These are phyloP conservation scores for Tuta absoluta DNA, from an alignment of 2,888 invertebrate species.

Conservation along the genomic window DNA sequence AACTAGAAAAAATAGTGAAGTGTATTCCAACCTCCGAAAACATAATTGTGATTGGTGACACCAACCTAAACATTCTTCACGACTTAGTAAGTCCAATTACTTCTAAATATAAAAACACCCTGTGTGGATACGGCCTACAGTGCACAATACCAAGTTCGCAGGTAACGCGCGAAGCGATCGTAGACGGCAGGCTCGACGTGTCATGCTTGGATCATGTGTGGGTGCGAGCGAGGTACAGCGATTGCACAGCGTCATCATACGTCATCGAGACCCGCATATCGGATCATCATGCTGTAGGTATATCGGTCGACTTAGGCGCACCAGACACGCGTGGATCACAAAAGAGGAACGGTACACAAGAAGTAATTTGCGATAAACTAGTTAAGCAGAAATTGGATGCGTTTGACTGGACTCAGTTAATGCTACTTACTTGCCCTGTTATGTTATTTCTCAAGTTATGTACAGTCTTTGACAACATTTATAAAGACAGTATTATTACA, in stretches of 20 bases:
- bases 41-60: constrained; percentile 1
- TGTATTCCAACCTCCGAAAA: neutral
- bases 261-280: constrained; percentile 1
- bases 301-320: neutral
- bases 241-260: neutral
- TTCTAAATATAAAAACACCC: constrained; percentile 7
- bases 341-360: neutral
- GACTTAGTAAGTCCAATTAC: neutral
- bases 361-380: constrained; percentile 1
- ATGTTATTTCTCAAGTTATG: neutral
- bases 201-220: constrained; percentile 16
- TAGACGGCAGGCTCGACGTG: neutral
- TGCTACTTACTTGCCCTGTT: neutral
- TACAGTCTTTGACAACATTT: constrained; percentile 3
- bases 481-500: neutral
- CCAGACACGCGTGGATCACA: no score
- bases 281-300: constrained; percentile 16
- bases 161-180: constrained; percentile 13
- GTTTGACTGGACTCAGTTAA: constrained; percentile 9
- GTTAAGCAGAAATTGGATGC: constrained; percentile 1
- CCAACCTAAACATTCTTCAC: neutral
- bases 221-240: constrained; percentile 18
- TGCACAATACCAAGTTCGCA: constrained; percentile 6
- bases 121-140: constrained; percentile 13
- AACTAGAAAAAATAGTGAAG: neutral